Evolutionary conservation across 2,888 invertebrate genomes (phyloP).

Genomic region (Halictus quadricinctus): DNA sequence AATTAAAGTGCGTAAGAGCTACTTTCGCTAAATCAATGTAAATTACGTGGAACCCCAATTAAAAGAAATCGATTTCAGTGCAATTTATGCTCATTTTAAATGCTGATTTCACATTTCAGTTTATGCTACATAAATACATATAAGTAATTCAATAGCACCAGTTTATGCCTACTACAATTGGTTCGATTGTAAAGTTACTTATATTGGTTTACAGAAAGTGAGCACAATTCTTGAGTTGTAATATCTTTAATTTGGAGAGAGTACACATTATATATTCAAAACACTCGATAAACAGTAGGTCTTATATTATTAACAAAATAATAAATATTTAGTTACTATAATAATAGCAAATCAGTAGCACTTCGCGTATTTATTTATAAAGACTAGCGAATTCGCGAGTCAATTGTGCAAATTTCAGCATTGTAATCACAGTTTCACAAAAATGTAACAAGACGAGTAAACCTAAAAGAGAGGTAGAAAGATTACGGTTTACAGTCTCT

Average conservation of each 20-base stretch:
- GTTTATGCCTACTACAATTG: neutral
- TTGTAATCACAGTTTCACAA: neutral
- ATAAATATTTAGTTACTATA: neutral
- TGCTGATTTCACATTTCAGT: neutral
- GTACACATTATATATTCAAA: neutral
- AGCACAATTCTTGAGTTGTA: neutral
- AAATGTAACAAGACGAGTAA: neutral
- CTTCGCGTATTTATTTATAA: neutral
- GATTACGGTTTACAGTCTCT: neutral
- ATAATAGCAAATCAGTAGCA: neutral
- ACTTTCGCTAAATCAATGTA: neutral
- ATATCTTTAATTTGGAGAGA: neutral
- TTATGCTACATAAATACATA: neutral
- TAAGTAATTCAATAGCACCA: neutral
- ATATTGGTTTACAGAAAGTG: neutral
- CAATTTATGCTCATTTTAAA: neutral
- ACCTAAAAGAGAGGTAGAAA: neutral
- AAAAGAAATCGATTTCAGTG: neutral
- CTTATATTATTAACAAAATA: neutral
- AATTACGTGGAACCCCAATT: neutral
- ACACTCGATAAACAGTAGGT: conserved; percentile 2
- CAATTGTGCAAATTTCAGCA: neutral
- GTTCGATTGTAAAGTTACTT: neutral
- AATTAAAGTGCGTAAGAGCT: neutral
- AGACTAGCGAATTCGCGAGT: neutral